phyloP scores from a whole-genome alignment of 2,797 vertebrate genomes.

The Poecilia gillii region DNA sequence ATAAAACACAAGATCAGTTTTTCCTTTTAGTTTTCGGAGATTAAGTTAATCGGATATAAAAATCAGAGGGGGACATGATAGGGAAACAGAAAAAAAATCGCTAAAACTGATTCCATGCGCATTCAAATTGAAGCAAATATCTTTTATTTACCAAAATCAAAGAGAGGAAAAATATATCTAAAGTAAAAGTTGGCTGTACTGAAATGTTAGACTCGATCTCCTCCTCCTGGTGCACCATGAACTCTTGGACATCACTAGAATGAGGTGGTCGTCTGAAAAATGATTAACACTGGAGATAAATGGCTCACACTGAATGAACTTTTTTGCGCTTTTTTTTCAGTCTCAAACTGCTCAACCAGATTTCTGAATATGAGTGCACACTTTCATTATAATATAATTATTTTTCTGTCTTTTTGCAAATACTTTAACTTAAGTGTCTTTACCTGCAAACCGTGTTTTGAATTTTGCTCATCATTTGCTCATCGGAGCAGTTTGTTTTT shows the following conservation, averaged over 20 bases:
- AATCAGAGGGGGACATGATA: slow-evolving; percentile 58
- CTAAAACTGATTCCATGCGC: slow-evolving; percentile 69
- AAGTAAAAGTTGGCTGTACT: slow-evolving; percentile 71
- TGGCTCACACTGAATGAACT: slow-evolving; percentile 68
- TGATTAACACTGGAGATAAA: slow-evolving; percentile 76
- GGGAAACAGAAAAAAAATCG: slow-evolving; percentile 58
- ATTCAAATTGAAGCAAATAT: slow-evolving; percentile 81
- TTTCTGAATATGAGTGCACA: slow-evolving; percentile 76
- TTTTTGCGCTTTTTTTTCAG: slow-evolving; percentile 61
- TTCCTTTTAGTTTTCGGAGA: slow-evolving; percentile 76
- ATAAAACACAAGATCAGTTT: slow-evolving; percentile 76
- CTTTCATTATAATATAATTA: slow-evolving; percentile 76
- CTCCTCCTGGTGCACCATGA: slow-evolving; percentile 71
- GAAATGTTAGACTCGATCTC: slow-evolving; percentile 70
- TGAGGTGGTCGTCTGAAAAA: slow-evolving; percentile 62
- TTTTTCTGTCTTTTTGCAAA: slow-evolving; percentile 75
- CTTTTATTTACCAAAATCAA: slow-evolving; percentile 81
- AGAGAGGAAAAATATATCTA: slow-evolving; percentile 71
- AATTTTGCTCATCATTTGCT: slow-evolving; percentile 59
- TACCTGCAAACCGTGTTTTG: slow-evolving; percentile 64
- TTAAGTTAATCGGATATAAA: slow-evolving; percentile 65
- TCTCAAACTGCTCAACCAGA: slow-evolving; percentile 77
- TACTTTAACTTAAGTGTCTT: slow-evolving; percentile 71
- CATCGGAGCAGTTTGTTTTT: slow-evolving; percentile 58
- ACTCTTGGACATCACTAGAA: slow-evolving; percentile 70